Base-by-base conservation (phyloP, 2,797 vertebrate genomes). In the Periophthalmus magnuspinnatus region DNA sequence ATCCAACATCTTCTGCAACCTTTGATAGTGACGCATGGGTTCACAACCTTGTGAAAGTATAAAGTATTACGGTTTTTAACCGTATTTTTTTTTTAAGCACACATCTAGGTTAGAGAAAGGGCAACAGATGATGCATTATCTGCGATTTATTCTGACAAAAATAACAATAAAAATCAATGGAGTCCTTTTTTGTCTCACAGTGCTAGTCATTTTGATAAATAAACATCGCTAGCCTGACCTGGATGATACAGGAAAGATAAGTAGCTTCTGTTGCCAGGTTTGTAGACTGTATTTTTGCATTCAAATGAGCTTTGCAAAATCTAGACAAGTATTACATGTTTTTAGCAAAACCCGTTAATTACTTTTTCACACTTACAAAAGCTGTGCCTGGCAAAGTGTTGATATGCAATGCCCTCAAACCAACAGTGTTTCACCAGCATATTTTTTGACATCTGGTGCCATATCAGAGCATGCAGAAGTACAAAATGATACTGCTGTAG, bases 221-320 rank as follows among this genome's bases (percentile, higher is more conserved):
- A 88, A 86, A 85, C 77, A 70, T 74, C n/a, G 70, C 38, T 66
- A 21, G 69, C 54, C 81, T 82, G 84, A 87, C 89, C 84, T 70
- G 73, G 78, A 86, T 90, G 82, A 86, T 79, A 82, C 77, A 54
- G 64, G 67, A 74, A 83, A 84, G 86, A 90, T 90, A 86, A 85
- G 77, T 81, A 85, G 73, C 79, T 86, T 88, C 79, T 84, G 87
- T 84, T 79, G 82, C 80, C 83, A 69, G 81, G 74, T 85, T 78
- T 69, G 45, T 45, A 45, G 13, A 47, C 14, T 17, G 22, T 64
- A 64, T 68, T 76, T 65, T 69, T 65, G 14, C 24, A 61, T 67
- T 75, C 62, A 72, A 74, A 52, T 22, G 11, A 6, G 32, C 58
- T 50, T 5, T 32, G 45, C 24, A 19, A 64, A 48, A 33, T 55